Conservation (phyloP, 2,113 vertebrate genomes). For the Oriolus oriolus region DNA sequence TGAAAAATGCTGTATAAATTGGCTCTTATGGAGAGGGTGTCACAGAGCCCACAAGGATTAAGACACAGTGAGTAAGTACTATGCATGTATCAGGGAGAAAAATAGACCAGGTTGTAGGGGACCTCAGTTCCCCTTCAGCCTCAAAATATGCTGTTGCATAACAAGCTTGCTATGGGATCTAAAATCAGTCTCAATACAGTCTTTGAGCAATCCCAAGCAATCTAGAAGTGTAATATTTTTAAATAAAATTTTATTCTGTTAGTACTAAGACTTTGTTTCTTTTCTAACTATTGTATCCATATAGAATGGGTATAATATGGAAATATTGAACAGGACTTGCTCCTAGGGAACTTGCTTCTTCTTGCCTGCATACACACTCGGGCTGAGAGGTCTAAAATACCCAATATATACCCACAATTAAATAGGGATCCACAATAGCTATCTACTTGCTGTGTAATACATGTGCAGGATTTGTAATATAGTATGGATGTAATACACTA, state of each 20-base stretch:
- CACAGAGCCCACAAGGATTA: background rate
- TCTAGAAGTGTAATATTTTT: background rate
- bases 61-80: background rate
- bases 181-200: background rate
- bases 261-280: background rate
- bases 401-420: background rate
- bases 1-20: background rate
- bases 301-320: too few species aligned
- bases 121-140: background rate
- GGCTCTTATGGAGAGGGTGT: background rate
- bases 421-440: background rate
- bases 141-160: background rate
- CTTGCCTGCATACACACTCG: background rate
- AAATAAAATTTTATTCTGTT: background rate
- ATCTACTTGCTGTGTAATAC: background rate
- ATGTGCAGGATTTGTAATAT: background rate
- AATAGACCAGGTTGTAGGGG: background rate
- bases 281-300: background rate
- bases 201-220: background rate
- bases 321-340: background rate
- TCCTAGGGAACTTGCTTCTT: background rate
- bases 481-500: background rate
- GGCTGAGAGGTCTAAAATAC: background rate
- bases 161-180: background rate
- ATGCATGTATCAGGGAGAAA: background rate